These are phyloP conservation scores for Stenolophus ochropezus DNA, from an alignment of 2,888 invertebrate species.

Conservation along the genomic window DNA sequence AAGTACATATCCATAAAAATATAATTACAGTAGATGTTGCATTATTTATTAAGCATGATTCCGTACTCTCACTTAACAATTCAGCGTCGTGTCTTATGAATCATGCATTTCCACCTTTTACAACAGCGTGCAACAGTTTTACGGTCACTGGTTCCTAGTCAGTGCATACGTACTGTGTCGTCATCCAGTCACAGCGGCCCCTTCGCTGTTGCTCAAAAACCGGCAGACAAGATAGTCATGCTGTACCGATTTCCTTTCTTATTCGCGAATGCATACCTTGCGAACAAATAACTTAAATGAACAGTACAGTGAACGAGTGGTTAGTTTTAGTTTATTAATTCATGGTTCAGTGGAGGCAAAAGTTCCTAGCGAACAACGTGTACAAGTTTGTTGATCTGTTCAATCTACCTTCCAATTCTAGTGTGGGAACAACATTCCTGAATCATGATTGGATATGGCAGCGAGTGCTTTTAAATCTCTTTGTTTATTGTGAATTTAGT, in stretches of 20 bases:
- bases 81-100: background rate
- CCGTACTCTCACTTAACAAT: background rate
- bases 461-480: background rate
- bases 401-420: background rate
- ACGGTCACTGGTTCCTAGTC: conserved; percentile 39
- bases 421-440: conserved; percentile 9
- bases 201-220: conserved; percentile 43
- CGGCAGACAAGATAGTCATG: conserved; percentile 24
- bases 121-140: conserved; percentile 31
- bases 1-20: background rate
- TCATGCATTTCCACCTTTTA: conserved; percentile 1
- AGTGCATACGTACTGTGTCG: conserved; percentile 23
- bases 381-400: background rate
- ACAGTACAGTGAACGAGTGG: conserved; percentile 6
- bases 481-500: conserved; percentile 11
- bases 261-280: background rate
- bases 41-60: conserved; percentile 11
- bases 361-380: background rate
- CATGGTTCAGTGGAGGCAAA: conserved; percentile 8
- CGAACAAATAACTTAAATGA: background rate
- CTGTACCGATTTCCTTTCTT: background rate
- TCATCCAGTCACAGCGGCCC: background rate
- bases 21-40: background rate
- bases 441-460: background rate
- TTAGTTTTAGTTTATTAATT: background rate